Evolutionary conservation across 1,140 invertebrate species (phyloP), one percentile per base, ranked within the genome.

Genomic region (Eufriesea mexicana): DNA sequence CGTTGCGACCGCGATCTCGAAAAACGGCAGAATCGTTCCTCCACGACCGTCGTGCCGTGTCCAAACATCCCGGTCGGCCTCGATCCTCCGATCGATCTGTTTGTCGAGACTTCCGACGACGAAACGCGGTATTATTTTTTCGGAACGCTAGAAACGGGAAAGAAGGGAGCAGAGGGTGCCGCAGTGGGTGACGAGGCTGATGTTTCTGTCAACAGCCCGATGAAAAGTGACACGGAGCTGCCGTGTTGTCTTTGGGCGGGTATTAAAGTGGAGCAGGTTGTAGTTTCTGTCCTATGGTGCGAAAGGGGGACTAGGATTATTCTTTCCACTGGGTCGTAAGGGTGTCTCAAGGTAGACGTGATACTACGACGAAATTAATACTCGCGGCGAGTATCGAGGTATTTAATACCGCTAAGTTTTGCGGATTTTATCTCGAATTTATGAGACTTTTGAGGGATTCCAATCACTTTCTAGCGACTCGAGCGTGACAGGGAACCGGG

Each of bases 1-100:
- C 35, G 74, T 64, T 77, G 59, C 64, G 70, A 83, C 73, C 81
- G 83, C 84, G 79, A 62, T 59, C 25, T 28, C 35, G 25, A 79
- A 86, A 74, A 81, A 68, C 55, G 77, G 66, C 61, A 85, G 61
- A 51, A 25, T n/a, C n/a, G n/a, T n/a, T n/a, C n/a, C n/a, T n/a
- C n/a, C n/a, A n/a, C n/a, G n/a, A 28, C 49, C 59, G 64, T 62
- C 2, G 45, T 35, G 20, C 28, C 42, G 64, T 7, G 64, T 25
- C 18, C 66, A 42, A 57, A 59, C 45, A 62, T 73, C 54, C 1
- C 20, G n/a, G 18, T 25, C 67, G 20, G 67, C 67, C 16, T 16
- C 45, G 67, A 49, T 25, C n/a, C 16, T 42, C 20, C 9, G n/a
- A 55, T 73, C 54, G 71, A 57, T 57, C 35, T 45, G 42, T 59